Conservation (phyloP, 2,113 vertebrate genomes). For the Cyprinus carpio region DNA sequence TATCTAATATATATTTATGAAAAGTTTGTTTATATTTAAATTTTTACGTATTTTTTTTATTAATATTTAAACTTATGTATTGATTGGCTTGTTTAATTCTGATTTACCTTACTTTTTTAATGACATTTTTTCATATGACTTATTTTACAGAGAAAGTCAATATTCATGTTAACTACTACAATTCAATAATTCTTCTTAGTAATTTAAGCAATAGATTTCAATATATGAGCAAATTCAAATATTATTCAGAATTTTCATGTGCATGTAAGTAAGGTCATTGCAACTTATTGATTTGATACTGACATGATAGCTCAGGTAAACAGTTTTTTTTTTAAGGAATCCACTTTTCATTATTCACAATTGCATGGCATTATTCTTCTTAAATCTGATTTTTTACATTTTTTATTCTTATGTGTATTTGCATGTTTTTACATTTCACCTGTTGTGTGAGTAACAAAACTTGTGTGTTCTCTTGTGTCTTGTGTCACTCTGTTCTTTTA, state of each 20-base stretch:
- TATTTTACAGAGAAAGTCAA: no score
- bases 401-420: conserved; percentile 2
- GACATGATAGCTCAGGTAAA: not conserved
- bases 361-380: conserved; percentile 6
- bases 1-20: no score
- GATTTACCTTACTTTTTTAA: no score
- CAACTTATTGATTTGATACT: not conserved
- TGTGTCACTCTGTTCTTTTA: conserved; percentile 9
- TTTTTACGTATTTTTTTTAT: no score
- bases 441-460: not conserved
- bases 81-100: no score
- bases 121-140: no score
- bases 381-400: not conserved
- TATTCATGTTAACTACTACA: no score
- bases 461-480: conserved; percentile 23
- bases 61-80: no score
- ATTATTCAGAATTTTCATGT: not conserved
- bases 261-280: not conserved
- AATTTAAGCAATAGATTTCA: no score
- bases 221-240: no score
- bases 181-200: no score
- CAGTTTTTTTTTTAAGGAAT: not conserved
- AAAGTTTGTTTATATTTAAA: no score
- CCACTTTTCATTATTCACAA: not conserved
- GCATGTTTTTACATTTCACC: conserved; percentile 39